Conservation (phyloP, 2,113 vertebrate species). For the Triplophysa rosa region DNA sequence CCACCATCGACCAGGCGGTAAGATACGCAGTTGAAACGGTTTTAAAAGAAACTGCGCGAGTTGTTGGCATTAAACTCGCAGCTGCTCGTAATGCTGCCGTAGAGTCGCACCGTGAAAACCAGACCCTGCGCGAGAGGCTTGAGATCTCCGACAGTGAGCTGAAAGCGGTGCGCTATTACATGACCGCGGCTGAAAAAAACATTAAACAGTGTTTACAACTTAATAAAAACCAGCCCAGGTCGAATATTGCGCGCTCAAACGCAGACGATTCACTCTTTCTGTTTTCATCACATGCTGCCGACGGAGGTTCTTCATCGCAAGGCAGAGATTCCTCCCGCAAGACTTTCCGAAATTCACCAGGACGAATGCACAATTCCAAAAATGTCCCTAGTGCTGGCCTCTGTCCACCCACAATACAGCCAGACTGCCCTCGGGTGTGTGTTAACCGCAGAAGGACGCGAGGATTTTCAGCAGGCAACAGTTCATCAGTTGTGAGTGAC, state of each 20-base stretch:
- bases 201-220: conserved; percentile 62
- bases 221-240: conserved; percentile 43
- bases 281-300: conserved; percentile 1
- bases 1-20: conserved; percentile 64
- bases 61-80: conserved; percentile 54
- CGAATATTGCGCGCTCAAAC: background rate
- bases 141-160: conserved; percentile 61
- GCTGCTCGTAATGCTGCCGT: conserved; percentile 59
- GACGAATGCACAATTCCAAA: conserved; percentile 43
- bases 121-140: conserved; percentile 57
- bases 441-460: conserved; percentile 48
- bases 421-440: conserved; percentile 49
- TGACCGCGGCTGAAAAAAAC: conserved; percentile 63
- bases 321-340: conserved; percentile 38
- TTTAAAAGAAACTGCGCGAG: conserved; percentile 55
- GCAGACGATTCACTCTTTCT: conserved; percentile 26
- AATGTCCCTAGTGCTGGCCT: conserved; percentile 57
- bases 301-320: conserved; percentile 1
- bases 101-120: conserved; percentile 60
- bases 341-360: conserved; percentile 40
- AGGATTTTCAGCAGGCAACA: background rate
- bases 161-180: conserved; percentile 62
- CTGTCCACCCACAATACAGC: conserved; percentile 58
- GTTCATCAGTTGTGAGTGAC: background rate
- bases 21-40: conserved; percentile 61